Conservation (phyloP, 2,113 vertebrate genomes). For the Cariama cristata region DNA sequence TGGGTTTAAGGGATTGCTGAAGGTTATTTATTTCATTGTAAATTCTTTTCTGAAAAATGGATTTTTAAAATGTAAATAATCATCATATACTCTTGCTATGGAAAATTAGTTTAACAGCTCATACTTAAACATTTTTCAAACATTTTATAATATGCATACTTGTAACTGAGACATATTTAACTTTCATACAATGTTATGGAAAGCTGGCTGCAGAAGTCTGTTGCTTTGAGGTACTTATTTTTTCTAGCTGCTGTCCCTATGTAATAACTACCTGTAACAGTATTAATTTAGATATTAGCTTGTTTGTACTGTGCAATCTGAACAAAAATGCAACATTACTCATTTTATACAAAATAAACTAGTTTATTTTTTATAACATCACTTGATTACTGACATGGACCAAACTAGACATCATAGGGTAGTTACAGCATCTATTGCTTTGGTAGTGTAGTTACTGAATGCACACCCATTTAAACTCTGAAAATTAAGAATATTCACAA, state of each 20-base stretch:
- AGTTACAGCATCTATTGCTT: constrained; percentile 55
- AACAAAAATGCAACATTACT: constrained; percentile 81
- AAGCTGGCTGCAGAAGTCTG: constrained; percentile 70
- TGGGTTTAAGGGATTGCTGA: constrained; percentile 73
- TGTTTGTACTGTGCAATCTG: constrained; percentile 83
- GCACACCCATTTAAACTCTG: constrained; percentile 25
- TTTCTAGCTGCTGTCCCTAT: constrained; percentile 70
- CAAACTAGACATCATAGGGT: constrained; percentile 73
- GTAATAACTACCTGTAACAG: constrained; percentile 82
- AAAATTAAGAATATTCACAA: constrained; percentile 4
- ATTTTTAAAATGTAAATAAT: constrained; percentile 81
- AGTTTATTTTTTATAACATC: constrained; percentile 86
- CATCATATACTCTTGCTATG: constrained; percentile 75
- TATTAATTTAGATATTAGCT: constrained; percentile 83
- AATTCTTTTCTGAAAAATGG: constrained; percentile 75
- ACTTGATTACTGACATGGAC: constrained; percentile 79
- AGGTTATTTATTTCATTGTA: constrained; percentile 86
- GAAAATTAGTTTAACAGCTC: constrained; percentile 74
- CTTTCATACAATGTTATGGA: constrained; percentile 76
- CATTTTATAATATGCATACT: constrained; percentile 77
- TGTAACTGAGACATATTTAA: constrained; percentile 73
- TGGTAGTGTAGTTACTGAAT: constrained; percentile 51
- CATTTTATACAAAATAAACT: constrained; percentile 81
- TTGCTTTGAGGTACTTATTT: constrained; percentile 75
- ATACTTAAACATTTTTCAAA: constrained; percentile 76